Percentiles rank a stretch among this genome's conserved stretches.
Evolutionary conservation across 2,113 vertebrate species (phyloP).

Genomic region (Sitta europaea): DNA sequence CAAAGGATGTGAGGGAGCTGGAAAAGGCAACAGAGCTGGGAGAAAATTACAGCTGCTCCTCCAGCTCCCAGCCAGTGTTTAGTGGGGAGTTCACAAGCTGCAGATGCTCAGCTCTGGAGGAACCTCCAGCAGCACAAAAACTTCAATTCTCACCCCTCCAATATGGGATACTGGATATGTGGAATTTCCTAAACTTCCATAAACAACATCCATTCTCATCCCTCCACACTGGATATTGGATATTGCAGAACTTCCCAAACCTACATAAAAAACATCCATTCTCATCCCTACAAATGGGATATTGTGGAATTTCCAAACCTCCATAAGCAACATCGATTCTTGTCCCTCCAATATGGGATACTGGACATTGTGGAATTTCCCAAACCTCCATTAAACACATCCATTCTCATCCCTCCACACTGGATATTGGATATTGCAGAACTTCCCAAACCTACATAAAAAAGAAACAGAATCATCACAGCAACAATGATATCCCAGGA

Average conservation of each 20-base stretch:
- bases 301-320: neutral
- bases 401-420: fast-evolving
- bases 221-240: too few relatives aligned
- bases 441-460: too few relatives aligned
- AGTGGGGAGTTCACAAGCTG: neutral
- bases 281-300: fast-evolving
- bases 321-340: fast-evolving
- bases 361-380: too few relatives aligned
- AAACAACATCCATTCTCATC: fast-evolving
- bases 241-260: too few relatives aligned
- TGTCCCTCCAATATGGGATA: too few relatives aligned
- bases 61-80: neutral
- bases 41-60: neutral
- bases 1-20: neutral
- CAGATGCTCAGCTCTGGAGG: neutral
- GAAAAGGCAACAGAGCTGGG: neutral
- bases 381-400: neutral
- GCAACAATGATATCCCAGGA: too few relatives aligned
- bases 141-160: too few relatives aligned
- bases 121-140: neutral
- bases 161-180: too few relatives aligned
- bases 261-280: too few relatives aligned
- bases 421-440: too few relatives aligned
- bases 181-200: too few relatives aligned
- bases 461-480: too few relatives aligned